Base-by-base conservation (phyloP, 1,140 invertebrate genomes). In the Hypsibius dujardini region DNA sequence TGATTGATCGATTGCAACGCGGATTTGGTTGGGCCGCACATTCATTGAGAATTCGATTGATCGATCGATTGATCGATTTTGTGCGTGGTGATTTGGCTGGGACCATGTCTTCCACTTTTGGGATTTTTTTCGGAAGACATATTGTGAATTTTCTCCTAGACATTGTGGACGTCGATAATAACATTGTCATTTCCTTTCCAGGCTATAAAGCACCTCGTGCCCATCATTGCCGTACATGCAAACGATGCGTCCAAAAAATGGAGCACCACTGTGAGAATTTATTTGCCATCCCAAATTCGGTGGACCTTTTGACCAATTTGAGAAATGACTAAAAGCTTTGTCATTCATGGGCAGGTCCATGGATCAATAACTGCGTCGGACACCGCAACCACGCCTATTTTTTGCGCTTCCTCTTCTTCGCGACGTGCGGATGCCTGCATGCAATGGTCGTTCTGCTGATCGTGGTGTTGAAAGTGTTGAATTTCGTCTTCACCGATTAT, bases 181-280 rank as follows among this genome's bases (percentile, higher is more conserved):
- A n/a, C 7, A 56, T n/a, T 56, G 50, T 7, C n/a, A 12, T 56
- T 56, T 56, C n/a, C n/a, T 7, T 56, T 56, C n/a, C 50, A 67
- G 62, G 90, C 2, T 97, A 87, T 76, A 98, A 98, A 83, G 88
- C 90, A 47, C 93, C 94, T 0, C 83, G 95, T 78, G 88, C 92
- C 75, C 95, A 98, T 84, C 95, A 98, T 79, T 98, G 95, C 79
- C 84, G 90, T 76, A 95, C 93, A 85, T 98, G 95, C 89, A 85
- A 85, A 72, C 81, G 83, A 73, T 97, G 94, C 83, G 86, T 95
- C 0, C 84, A 92, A 78, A 97, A 97, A 83, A 95, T 97, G 92
- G 94, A 98, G 80, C 82, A 83, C 73, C 81, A 82, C 71, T 79
- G 78, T 87, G 86, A 77, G 75, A 84, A 15, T 47, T 72, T 59